Evolutionary conservation across 2,113 vertebrate species (phyloP).

Genomic region (Sarotherodon lohbergeri): DNA sequence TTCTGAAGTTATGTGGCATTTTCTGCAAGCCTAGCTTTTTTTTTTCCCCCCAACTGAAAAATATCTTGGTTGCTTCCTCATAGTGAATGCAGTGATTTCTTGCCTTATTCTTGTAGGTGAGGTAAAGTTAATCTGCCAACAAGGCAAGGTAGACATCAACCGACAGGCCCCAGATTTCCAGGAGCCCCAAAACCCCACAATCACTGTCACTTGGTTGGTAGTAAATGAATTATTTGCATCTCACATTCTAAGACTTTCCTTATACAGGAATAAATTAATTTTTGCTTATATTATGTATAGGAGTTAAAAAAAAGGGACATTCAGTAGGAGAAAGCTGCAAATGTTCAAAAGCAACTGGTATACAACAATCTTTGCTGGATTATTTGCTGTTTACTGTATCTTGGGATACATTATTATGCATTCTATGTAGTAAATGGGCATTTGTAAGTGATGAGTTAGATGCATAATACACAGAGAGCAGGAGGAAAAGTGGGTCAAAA

Average conservation of each 20-base stretch:
- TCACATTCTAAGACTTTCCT: background rate
- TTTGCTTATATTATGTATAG: background rate
- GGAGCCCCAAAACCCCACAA: background rate
- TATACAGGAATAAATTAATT: background rate
- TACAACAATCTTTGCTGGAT: background rate
- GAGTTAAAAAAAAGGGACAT: background rate
- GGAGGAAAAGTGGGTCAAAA: conserved; percentile 1
- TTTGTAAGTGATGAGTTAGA: background rate
- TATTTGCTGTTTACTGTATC: background rate
- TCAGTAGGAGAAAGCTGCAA: background rate
- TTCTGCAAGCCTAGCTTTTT: background rate
- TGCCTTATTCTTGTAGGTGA: background rate
- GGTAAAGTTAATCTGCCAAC: background rate
- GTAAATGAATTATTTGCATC: background rate
- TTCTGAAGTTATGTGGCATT: background rate
- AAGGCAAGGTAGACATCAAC: background rate
- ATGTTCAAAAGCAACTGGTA: background rate
- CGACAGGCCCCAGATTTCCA: background rate
- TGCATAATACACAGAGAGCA: background rate
- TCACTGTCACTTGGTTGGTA: background rate
- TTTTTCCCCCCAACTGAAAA: background rate
- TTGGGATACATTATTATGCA: background rate
- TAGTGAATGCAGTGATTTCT: background rate
- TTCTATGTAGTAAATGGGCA: background rate
- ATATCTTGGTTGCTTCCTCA: background rate